These are phyloP conservation scores for Dromiciops gliroides DNA, from an alignment of 2,113 vertebrate species.

Conservation along the genomic window DNA sequence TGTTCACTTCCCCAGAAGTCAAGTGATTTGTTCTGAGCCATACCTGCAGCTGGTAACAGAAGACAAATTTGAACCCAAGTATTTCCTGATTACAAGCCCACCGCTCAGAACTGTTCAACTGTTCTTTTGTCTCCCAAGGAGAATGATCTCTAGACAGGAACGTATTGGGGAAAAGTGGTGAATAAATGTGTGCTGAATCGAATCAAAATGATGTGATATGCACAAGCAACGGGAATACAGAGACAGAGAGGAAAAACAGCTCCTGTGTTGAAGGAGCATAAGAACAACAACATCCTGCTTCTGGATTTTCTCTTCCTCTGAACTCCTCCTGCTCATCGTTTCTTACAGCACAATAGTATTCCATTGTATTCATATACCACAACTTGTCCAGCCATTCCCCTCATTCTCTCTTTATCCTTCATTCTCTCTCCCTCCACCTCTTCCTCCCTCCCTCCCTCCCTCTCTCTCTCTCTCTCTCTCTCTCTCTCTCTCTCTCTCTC, in stretches of 20 bases:
- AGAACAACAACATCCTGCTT: not conserved
- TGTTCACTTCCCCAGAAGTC: not conserved
- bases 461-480: too few species aligned
- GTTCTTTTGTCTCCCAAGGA: not conserved
- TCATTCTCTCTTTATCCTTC: too few species aligned
- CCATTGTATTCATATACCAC: too few species aligned
- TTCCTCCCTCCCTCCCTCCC: not conserved
- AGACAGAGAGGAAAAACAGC: not conserved
- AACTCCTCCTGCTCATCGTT: too few species aligned
- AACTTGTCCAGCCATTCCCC: too few species aligned
- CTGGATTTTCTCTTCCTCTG: not conserved
- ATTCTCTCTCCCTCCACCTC: not conserved
- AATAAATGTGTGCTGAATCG: not conserved
- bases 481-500: too few species aligned
- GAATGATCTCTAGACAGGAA: not conserved
- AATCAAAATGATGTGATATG: not conserved
- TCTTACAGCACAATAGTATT: too few species aligned
- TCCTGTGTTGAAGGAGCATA: not conserved
- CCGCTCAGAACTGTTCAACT: not conserved
- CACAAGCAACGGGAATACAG: not conserved
- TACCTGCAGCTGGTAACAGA: not conserved
- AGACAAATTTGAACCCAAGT: not conserved
- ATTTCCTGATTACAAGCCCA: not conserved
- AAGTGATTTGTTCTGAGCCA: not conserved
- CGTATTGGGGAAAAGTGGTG: not conserved